phyloP scores from a whole-genome alignment of 2,797 vertebrate genomes.

The Xenops minutus region DNA sequence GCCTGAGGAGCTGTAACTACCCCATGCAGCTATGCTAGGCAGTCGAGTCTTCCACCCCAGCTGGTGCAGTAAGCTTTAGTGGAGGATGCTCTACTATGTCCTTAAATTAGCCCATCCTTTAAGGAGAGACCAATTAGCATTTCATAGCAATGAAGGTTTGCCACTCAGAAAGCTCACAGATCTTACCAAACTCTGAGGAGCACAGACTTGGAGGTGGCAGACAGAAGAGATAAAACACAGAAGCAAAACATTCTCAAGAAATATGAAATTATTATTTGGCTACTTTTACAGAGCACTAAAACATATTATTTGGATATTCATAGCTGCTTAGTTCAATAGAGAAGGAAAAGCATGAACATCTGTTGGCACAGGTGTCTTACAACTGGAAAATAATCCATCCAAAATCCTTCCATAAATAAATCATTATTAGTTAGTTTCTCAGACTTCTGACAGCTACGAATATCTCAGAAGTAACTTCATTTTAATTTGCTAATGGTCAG shows the following conservation, averaged over 20 bases:
- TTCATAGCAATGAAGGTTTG: background rate
- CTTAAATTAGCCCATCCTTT: background rate
- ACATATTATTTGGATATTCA: constrained; percentile 5
- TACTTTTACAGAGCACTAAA: constrained; percentile 2
- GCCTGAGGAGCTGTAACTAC: constrained; percentile 56
- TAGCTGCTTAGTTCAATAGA: background rate
- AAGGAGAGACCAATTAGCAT: background rate
- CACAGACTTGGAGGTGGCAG: background rate
- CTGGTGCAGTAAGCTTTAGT: background rate
- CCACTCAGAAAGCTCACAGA: constrained; percentile 21
- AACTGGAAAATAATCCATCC: constrained; percentile 3
- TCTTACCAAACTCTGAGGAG: constrained; percentile 7
- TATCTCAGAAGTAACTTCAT: constrained; percentile 35
- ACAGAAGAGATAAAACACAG: background rate
- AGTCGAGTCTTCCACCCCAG: background rate
- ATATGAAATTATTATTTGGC: background rate
- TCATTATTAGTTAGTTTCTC: constrained; percentile 29
- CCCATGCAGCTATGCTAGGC: constrained; percentile 7
- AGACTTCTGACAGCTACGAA: constrained; percentile 22
- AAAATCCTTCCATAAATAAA: constrained; percentile 25
- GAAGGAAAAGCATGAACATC: constrained; percentile 9
- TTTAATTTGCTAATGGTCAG: constrained; percentile 17
- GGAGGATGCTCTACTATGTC: background rate
- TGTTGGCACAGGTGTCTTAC: constrained; percentile 30
- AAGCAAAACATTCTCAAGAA: background rate